Percentiles rank a stretch among this genome's conserved stretches.
Conservation (phyloP, 2,113 vertebrate species). For the Syngnathus scovelli region DNA sequence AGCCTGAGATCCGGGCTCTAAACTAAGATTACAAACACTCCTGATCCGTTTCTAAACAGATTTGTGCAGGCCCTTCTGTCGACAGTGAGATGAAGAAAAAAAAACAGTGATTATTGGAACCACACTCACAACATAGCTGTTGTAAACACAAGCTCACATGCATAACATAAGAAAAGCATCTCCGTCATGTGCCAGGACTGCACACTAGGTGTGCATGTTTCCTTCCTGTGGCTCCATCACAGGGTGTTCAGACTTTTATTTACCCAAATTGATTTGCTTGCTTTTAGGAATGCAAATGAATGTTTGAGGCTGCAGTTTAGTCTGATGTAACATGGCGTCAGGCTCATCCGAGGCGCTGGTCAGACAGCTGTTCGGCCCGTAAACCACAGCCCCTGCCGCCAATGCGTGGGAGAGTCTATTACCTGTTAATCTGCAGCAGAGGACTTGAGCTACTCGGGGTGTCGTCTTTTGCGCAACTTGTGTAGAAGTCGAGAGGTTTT, state of each 20-base stretch:
- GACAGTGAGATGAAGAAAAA: constrained; percentile 25
- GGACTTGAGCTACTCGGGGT: constrained; percentile 22
- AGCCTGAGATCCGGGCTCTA: constrained; percentile 37
- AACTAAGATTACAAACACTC: constrained; percentile 54
- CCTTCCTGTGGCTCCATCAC: constrained; percentile 45
- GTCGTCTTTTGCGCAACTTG: constrained; percentile 2
- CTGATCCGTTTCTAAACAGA: constrained; percentile 54
- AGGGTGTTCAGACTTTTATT: constrained; percentile 62
- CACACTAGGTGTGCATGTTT: background rate
- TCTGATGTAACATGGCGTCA: constrained; percentile 45
- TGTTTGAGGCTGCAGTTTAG: constrained; percentile 58
- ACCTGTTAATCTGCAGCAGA: constrained; percentile 49
- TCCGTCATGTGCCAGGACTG: background rate
- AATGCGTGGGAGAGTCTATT: constrained; percentile 39
- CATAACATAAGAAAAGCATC: constrained; percentile 12
- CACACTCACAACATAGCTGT: constrained; percentile 21
- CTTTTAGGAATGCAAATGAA: constrained; percentile 56
- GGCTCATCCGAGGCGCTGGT: constrained; percentile 39
- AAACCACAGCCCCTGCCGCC: constrained; percentile 33
- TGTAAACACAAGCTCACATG: background rate
- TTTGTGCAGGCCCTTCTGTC: constrained; percentile 41
- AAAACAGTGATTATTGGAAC: constrained; percentile 45
- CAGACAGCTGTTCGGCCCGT: constrained; percentile 45
- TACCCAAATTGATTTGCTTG: constrained; percentile 60
- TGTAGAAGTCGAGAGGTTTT: constrained; percentile 8